Percentiles rank a stretch among this genome's conserved stretches.
phyloP scores from a whole-genome alignment of 2,888 invertebrate species.

The Panopea generosa region DNA sequence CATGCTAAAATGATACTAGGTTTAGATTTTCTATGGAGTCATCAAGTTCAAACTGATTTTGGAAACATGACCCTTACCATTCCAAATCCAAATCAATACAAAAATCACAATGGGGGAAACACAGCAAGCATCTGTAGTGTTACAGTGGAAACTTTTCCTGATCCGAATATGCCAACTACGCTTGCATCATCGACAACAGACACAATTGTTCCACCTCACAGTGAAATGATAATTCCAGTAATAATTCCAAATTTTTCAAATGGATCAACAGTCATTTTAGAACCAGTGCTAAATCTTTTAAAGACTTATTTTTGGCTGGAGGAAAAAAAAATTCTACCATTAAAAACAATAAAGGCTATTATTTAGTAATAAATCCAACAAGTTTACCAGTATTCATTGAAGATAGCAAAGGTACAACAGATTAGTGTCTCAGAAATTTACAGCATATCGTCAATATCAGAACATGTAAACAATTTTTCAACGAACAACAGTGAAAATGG shows the following conservation, averaged over 20 bases:
- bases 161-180: background rate
- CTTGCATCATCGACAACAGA: background rate
- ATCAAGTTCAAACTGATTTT: background rate
- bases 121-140: too few species aligned
- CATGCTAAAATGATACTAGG: background rate
- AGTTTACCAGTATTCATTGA: slow-evolving; percentile 24
- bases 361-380: slow-evolving; percentile 21
- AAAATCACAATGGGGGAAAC: too few species aligned
- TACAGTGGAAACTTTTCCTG: background rate
- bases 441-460: too few species aligned
- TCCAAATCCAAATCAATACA: background rate
- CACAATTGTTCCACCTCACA: slow-evolving; percentile 2
- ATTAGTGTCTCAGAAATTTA: too few species aligned
- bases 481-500: background rate
- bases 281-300: slow-evolving; percentile 6
- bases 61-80: background rate
- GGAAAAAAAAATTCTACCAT: slow-evolving; percentile 7
- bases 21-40: background rate
- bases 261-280: slow-evolving; percentile 1
- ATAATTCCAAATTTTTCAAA: background rate
- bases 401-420: slow-evolving; percentile 23
- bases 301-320: slow-evolving; percentile 6
- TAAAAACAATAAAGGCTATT: slow-evolving; percentile 5
- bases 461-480: background rate
- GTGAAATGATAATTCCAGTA: slow-evolving; percentile 4